These are phyloP conservation scores for Ceuthmochares aereus DNA, from an alignment of 2,113 vertebrate species.

Conservation along the genomic window DNA sequence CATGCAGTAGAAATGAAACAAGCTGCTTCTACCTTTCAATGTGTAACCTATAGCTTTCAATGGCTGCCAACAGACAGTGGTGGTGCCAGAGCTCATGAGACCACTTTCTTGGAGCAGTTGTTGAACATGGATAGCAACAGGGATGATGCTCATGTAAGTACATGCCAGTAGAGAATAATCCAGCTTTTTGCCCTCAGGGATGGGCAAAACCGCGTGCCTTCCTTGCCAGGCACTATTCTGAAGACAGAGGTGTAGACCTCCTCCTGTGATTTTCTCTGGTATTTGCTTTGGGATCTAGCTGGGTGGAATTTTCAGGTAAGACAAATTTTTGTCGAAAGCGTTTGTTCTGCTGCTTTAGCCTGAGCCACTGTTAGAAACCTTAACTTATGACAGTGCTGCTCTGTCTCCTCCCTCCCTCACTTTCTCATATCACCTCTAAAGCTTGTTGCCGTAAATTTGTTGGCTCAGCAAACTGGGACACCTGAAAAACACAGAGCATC, in stretches of 20 bases:
- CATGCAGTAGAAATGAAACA: not conserved
- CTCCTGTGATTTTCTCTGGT: not conserved
- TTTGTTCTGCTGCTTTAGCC: not conserved
- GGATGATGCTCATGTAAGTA: not conserved
- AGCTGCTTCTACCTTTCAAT: not conserved
- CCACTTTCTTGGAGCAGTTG: not conserved
- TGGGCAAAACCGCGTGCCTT: not conserved
- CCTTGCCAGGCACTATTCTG: not conserved
- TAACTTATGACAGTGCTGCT: rapidly evolving
- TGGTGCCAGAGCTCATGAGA: not conserved
- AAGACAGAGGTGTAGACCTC: not conserved
- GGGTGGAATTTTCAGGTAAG: not conserved
- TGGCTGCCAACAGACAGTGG: rapidly evolving
- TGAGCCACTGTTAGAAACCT: not conserved
- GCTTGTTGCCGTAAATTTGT: not conserved
- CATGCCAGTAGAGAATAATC: not conserved
- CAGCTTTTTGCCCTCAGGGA: not conserved
- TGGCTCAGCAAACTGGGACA: not conserved
- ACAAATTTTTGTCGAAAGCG: not conserved
- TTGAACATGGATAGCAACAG: not conserved
- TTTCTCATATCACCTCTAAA: not conserved
- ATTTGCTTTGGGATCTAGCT: not conserved
- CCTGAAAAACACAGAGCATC: not conserved
- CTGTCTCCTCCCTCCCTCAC: not conserved
- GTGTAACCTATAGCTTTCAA: not conserved